Conservation (phyloP, 2,113 vertebrate species). For the Erpornis zantholeuca region DNA sequence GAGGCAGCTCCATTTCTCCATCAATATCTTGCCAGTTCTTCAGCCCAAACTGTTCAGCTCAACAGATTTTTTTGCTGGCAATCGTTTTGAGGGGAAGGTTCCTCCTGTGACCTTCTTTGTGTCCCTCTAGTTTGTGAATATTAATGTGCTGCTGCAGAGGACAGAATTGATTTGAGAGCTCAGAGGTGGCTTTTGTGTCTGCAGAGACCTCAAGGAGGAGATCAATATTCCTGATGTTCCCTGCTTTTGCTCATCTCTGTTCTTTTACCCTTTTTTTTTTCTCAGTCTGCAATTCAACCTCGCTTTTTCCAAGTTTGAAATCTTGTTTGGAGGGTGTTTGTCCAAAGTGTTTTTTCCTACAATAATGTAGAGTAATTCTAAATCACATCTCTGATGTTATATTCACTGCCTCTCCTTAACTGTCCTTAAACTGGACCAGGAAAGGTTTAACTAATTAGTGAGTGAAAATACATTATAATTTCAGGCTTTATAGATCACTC, state of each 20-base stretch:
- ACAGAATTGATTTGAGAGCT: neutral
- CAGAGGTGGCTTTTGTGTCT: neutral
- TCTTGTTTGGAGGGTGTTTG: neutral
- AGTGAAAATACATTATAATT: neutral
- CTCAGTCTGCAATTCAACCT: neutral
- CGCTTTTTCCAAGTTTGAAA: neutral
- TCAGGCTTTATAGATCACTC: neutral
- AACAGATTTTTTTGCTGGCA: neutral
- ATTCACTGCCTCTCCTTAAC: neutral
- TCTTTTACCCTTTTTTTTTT: neutral
- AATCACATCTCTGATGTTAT: fast-evolving
- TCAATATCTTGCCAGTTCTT: neutral
- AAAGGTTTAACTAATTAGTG: neutral
- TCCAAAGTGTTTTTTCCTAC: neutral
- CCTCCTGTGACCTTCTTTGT: neutral
- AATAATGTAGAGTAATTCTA: neutral
- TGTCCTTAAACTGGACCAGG: neutral
- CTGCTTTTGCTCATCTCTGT: neutral
- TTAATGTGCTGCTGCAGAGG: neutral
- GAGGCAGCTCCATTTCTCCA: neutral
- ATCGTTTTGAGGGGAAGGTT: neutral
- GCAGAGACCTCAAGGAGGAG: neutral
- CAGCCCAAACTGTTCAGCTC: neutral
- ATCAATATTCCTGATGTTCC: neutral
- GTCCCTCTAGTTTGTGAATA: neutral